These are phyloP conservation scores for Epinephelus moara DNA, from an alignment of 2,113 vertebrate species.

Conservation along the genomic window DNA sequence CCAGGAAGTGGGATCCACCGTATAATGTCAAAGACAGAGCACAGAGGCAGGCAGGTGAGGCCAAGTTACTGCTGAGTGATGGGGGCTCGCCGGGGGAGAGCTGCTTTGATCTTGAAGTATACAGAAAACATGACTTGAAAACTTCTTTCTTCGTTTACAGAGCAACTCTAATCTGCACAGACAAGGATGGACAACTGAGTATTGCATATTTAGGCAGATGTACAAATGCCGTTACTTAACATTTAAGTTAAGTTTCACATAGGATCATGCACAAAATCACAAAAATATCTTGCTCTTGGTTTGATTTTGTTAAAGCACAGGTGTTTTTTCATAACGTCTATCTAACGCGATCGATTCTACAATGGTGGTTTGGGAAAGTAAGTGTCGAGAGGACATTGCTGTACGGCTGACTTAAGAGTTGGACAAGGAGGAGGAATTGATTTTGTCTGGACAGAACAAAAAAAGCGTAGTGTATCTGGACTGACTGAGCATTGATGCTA, in stretches of 20 bases:
- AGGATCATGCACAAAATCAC: background rate
- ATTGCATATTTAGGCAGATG: constrained; percentile 13
- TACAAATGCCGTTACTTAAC: background rate
- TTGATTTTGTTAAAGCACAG: background rate
- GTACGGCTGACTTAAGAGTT: constrained; percentile 30
- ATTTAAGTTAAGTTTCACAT: background rate
- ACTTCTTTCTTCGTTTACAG: constrained; percentile 7
- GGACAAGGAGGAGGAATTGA: constrained; percentile 50
- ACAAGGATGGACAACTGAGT: background rate
- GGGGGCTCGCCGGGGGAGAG: background rate
- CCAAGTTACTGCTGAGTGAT: constrained; percentile 33
- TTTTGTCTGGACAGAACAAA: constrained; percentile 53
- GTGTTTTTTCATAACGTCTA: background rate
- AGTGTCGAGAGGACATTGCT: constrained; percentile 44
- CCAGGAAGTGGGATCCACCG: constrained; percentile 49
- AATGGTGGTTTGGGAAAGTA: constrained; percentile 16
- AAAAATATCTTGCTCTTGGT: background rate
- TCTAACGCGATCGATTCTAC: constrained; percentile 1
- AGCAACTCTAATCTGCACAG: background rate
- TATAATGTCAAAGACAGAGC: constrained; percentile 48
- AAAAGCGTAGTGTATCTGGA: constrained; percentile 33
- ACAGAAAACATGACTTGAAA: constrained; percentile 15
- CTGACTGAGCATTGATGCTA: constrained; percentile 25
- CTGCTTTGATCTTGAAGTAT: constrained; percentile 39
- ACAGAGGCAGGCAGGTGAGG: constrained; percentile 28